These are phyloP conservation scores for Nothobranchius furzeri DNA, from an alignment of 2,113 vertebrate species.

Conservation along the genomic window DNA sequence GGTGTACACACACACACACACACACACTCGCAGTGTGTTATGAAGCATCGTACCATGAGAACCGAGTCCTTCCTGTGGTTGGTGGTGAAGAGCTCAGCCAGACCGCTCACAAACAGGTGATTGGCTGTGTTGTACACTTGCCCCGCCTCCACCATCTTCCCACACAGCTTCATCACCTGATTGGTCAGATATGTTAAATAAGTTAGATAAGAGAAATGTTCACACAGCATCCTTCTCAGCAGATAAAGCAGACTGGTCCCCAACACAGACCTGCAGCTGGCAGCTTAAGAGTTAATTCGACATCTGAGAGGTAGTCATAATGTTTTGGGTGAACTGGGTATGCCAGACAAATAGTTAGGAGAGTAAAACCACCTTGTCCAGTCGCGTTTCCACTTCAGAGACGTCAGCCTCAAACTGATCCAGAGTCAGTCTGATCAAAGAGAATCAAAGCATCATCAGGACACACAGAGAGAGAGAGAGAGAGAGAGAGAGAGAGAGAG, in stretches of 20 bases:
- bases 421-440: slow-evolving; percentile 62
- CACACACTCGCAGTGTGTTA: too few species aligned
- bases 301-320: too few species aligned
- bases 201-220: too few species aligned
- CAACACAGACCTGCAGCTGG: too few species aligned
- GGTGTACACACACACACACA: too few species aligned
- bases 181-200: slow-evolving; percentile 17
- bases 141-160: slow-evolving; percentile 79
- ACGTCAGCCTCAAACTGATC: slow-evolving; percentile 74
- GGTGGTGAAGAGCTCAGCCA: slow-evolving; percentile 65
- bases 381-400: slow-evolving; percentile 59
- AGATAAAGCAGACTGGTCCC: too few species aligned
- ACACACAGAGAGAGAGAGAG: too few species aligned
- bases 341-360: too few species aligned
- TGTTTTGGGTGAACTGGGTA: too few species aligned
- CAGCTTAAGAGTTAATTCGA: too few species aligned
- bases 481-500: too few species aligned
- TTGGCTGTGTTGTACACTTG: slow-evolving; percentile 75
- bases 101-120: slow-evolving; percentile 72
- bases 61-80: slow-evolving; percentile 56
- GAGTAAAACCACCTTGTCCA: slow-evolving; percentile 67
- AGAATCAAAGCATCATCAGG: background rate
- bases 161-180: slow-evolving; percentile 78
- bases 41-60: slow-evolving; percentile 54
- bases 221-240: too few species aligned